Evolutionary conservation across 2,113 vertebrate species (phyloP).

Genomic region (Tyrannus savana): DNA sequence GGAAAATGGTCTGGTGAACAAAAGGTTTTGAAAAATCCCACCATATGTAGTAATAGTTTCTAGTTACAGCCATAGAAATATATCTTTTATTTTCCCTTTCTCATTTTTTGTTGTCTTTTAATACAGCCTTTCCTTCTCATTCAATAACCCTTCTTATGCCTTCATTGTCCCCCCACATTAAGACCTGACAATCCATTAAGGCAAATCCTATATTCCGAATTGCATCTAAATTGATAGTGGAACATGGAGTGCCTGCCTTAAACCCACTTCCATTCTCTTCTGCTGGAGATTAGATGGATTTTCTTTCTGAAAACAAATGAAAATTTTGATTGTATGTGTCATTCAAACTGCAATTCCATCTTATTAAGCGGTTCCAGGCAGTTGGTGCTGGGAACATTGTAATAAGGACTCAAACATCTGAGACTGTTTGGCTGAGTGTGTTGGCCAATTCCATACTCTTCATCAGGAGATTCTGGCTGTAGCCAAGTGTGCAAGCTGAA

Average conservation of each 20-base stretch:
- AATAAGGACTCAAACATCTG: conserved; percentile 2
- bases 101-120: conserved; percentile 30
- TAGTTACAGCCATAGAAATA: background rate
- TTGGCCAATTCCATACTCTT: background rate
- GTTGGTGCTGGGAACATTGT: conserved; percentile 11
- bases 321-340: conserved; percentile 47
- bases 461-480: conserved; percentile 17
- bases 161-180: conserved; percentile 10
- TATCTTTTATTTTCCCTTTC: background rate
- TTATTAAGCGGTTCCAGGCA: conserved; percentile 51
- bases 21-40: conserved; percentile 4
- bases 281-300: conserved; percentile 26
- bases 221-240: conserved; percentile 12
- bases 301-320: conserved; percentile 38
- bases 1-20: background rate
- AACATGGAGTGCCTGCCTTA: background rate
- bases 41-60: background rate
- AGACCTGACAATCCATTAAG: conserved; percentile 33
- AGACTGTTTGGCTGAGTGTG: conserved; percentile 20
- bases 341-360: conserved; percentile 43
- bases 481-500: background rate
- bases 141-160: conserved; percentile 2
- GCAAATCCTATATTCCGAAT: conserved; percentile 40
- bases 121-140: background rate
- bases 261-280: conserved; percentile 22